These are phyloP conservation scores for Trachops cirrhosus DNA, from an alignment of 2,797 vertebrate species.

Conservation along the genomic window DNA sequence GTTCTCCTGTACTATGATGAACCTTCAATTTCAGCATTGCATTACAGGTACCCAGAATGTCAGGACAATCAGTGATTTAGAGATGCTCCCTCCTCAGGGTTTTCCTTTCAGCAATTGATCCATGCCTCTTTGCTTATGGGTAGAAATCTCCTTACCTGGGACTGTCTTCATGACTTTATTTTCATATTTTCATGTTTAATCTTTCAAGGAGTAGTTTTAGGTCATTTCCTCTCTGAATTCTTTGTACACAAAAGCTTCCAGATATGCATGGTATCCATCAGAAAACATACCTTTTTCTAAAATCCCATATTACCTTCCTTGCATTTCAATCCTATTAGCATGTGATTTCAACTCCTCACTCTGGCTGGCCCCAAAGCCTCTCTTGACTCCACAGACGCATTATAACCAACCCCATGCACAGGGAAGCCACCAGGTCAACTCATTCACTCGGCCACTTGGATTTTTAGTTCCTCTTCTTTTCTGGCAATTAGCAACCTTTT, in stretches of 20 bases:
- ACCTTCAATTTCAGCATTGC: not conserved
- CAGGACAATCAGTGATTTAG: not conserved
- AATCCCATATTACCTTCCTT: not conserved
- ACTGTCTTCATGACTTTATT: conserved; percentile 4
- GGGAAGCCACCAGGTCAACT: not conserved
- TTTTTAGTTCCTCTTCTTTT: not conserved
- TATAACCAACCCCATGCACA: not conserved
- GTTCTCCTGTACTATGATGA: not conserved
- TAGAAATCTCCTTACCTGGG: not conserved
- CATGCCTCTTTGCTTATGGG: not conserved
- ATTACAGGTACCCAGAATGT: not conserved
- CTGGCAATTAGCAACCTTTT: not conserved
- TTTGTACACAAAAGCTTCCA: not conserved
- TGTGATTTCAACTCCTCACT: not conserved
- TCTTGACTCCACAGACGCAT: not conserved
- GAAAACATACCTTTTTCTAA: not conserved
- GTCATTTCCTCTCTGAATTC: not conserved
- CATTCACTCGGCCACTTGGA: not conserved
- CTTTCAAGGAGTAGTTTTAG: not conserved
- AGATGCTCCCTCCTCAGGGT: not conserved
- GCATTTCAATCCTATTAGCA: not conserved
- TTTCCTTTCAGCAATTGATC: not conserved
- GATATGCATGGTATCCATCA: not conserved
- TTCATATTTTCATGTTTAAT: conserved; percentile 30
- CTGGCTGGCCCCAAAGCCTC: not conserved